Conservation (phyloP, 1,140 invertebrate species). For the Saccostrea glomerata region DNA sequence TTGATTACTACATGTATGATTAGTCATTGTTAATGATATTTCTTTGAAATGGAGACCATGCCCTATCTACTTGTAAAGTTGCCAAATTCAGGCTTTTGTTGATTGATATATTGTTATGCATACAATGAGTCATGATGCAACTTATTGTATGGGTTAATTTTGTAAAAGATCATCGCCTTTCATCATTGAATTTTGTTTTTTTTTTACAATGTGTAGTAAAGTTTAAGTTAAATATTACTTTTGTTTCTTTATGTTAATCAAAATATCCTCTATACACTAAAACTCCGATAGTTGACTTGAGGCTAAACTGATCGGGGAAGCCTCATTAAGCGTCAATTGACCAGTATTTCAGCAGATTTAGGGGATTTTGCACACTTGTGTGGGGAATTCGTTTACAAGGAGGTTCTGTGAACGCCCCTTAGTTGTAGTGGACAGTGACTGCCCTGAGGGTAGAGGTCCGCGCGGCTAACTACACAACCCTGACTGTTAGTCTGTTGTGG, state of each 20-base stretch:
- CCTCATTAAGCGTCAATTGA: not conserved
- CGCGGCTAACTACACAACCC: not conserved
- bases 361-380: not conserved
- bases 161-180: not conserved
- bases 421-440: not conserved
- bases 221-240: not conserved
- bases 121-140: not conserved
- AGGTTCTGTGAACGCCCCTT: not conserved
- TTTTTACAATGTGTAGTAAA: not conserved
- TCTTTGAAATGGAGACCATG: not conserved
- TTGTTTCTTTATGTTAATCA: not conserved
- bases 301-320: not conserved
- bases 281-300: not conserved
- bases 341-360: not conserved
- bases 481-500: not conserved
- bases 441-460: conserved; percentile 12
- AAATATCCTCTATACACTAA: not conserved
- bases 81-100: not conserved
- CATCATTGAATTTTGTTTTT: not conserved
- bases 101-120: not conserved
- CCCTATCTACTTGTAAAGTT: not conserved
- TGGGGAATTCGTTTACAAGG: conserved; percentile 19
- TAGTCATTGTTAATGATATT: conserved; percentile 6
- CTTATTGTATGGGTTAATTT: no score
- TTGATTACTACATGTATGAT: not conserved